These are phyloP conservation scores for Schlechtendalia chinensis DNA, from an alignment of 1,140 invertebrate genomes.

Conservation along the genomic window DNA sequence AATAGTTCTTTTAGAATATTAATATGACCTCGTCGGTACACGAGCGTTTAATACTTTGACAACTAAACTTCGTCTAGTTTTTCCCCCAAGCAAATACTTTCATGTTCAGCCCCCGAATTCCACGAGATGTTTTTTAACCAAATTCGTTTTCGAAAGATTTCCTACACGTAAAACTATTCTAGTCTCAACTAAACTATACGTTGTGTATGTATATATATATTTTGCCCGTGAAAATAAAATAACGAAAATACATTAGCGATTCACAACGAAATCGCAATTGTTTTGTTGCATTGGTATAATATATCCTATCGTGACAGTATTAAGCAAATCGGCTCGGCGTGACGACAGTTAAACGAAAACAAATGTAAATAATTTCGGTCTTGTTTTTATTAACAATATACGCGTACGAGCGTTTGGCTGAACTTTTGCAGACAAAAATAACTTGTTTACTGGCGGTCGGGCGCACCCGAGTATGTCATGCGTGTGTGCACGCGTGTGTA, in stretches of 20 bases:
- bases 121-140: neutral
- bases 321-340: too few species aligned
- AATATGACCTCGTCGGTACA: neutral
- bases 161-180: too few species aligned
- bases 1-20: conserved; percentile 6
- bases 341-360: neutral
- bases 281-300: too few species aligned
- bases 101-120: neutral
- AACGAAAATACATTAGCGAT: too few species aligned
- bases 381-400: neutral
- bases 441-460: neutral
- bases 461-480: neutral
- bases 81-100: neutral
- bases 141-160: neutral
- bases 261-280: too few species aligned
- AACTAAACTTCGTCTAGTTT: conserved; percentile 14
- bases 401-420: neutral
- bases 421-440: conserved; percentile 14
- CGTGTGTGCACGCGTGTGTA: neutral
- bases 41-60: conserved; percentile 14
- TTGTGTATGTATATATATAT: too few species aligned
- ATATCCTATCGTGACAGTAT: too few species aligned
- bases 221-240: too few species aligned
- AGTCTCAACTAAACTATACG: too few species aligned
- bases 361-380: neutral